Percentiles rank a stretch among this genome's conserved stretches.
Conservation (phyloP, 2,888 invertebrate genomes). For the Lasioglossum morio region DNA sequence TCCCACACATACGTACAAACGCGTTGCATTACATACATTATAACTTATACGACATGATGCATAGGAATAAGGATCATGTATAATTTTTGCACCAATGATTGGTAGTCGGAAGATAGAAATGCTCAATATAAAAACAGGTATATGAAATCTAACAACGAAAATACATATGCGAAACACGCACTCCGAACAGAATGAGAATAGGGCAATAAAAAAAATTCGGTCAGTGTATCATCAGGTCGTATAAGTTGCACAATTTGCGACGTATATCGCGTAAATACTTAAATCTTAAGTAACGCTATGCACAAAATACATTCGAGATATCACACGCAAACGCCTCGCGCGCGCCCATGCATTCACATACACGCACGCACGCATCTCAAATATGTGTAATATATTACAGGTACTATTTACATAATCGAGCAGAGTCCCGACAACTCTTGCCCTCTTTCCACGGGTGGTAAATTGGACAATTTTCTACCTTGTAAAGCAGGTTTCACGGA, state of each 20-base stretch:
- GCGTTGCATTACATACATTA: constrained; percentile 50
- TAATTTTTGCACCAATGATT: constrained; percentile 10
- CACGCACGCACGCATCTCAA: constrained; percentile 8
- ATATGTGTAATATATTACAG: constrained; percentile 48
- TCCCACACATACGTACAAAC: constrained; percentile 43
- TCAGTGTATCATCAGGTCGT: constrained; percentile 67
- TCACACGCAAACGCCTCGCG: constrained; percentile 21
- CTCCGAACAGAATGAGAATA: constrained; percentile 23
- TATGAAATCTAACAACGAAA: constrained; percentile 37
- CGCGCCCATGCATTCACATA: neutral
- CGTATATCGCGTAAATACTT: constrained; percentile 60
- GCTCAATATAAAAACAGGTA: constrained; percentile 12
- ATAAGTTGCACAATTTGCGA: constrained; percentile 74
- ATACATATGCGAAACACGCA: constrained; percentile 19
- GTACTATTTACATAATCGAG: constrained; percentile 90
- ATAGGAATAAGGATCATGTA: neutral
- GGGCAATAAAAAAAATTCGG: constrained; percentile 18
- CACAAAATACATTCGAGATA: constrained; percentile 46
- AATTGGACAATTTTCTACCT: constrained; percentile 89
- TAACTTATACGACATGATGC: constrained; percentile 75
- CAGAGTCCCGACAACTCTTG: constrained; percentile 94
- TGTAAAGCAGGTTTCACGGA: constrained; percentile 89
- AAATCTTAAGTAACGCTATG: constrained; percentile 52
- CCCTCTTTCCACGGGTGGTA: constrained; percentile 90
- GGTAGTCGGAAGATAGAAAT: constrained; percentile 30